Conservation (phyloP, 1,140 invertebrate species). For the Uloborus diversus region DNA sequence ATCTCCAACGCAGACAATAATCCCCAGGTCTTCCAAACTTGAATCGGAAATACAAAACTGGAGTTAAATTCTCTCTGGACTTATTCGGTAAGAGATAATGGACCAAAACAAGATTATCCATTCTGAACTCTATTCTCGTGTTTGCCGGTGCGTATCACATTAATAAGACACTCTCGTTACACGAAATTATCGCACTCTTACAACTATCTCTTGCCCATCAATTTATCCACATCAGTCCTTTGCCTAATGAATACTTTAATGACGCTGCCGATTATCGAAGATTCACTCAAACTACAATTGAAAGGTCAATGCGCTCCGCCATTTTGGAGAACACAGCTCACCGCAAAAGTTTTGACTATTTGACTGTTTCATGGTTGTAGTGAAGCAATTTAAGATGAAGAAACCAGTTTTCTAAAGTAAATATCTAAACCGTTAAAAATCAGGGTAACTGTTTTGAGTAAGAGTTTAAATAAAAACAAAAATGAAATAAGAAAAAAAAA, state of each 20-base stretch:
- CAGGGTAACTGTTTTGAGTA: too few species aligned
- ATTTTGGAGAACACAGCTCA: too few species aligned
- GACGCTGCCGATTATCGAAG: slow-evolving; percentile 15
- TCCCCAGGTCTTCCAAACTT: too few species aligned
- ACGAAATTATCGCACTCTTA: slow-evolving; percentile 20
- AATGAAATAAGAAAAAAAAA: too few species aligned
- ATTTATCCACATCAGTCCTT: slow-evolving; percentile 21
- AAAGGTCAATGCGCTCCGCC: too few species aligned
- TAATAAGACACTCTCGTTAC: slow-evolving; percentile 28
- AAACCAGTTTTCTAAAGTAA: too few species aligned
- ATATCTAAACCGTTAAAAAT: too few species aligned
- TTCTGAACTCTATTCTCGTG: slow-evolving; percentile 4
- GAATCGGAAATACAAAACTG: background rate
- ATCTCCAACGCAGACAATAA: too few species aligned
- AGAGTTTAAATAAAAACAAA: too few species aligned
- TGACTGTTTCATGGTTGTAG: too few species aligned
- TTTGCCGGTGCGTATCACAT: slow-evolving; percentile 27
- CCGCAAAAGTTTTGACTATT: too few species aligned
- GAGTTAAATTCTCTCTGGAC: background rate
- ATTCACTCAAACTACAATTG: background rate
- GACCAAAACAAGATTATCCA: slow-evolving; percentile 1
- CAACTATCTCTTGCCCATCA: slow-evolving; percentile 10
- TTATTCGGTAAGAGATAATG: slow-evolving; percentile 10
- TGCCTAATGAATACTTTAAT: slow-evolving; percentile 40
- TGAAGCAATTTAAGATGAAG: too few species aligned